Percentiles rank a stretch among this genome's conserved stretches.
These are phyloP conservation scores for Tribolium madens DNA, from an alignment of 1,140 invertebrate genomes.

Conservation along the genomic window DNA sequence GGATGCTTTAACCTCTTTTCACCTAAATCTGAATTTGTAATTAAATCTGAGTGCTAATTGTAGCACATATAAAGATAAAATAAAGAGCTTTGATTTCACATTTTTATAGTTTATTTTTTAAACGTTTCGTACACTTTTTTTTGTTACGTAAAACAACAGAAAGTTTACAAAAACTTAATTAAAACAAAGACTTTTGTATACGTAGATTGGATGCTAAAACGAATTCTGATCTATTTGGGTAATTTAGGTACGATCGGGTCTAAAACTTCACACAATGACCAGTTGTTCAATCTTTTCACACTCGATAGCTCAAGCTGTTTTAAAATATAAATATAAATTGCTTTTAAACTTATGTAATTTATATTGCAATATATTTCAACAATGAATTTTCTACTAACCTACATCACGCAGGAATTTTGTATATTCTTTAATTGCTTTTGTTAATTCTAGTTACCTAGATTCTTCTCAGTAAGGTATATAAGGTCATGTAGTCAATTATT, in stretches of 20 bases:
- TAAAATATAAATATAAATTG: conserved; percentile 1
- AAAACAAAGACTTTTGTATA: background rate
- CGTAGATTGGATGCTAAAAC: background rate
- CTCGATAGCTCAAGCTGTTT: background rate
- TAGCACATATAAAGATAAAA: background rate
- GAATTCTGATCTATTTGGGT: background rate
- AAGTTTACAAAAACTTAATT: too few relatives aligned
- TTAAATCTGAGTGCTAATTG: background rate
- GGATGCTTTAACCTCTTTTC: conserved; percentile 11
- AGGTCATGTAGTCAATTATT: conserved; percentile 20
- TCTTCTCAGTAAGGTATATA: conserved; percentile 9
- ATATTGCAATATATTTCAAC: too few relatives aligned
- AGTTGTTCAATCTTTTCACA: conserved; percentile 3
- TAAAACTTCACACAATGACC: conserved; percentile 13
- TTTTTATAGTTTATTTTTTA: background rate
- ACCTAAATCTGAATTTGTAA: conserved; percentile 9
- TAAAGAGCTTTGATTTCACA: background rate
- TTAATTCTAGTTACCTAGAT: conserved; percentile 19
- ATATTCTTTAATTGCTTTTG: background rate
- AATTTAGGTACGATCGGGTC: conserved; percentile 13
- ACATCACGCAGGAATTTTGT: background rate
- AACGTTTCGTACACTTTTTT: too few relatives aligned
- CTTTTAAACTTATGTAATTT: conserved; percentile 2
- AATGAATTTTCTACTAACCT: background rate
- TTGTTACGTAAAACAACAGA: too few relatives aligned